Base-by-base conservation (phyloP, 2,888 invertebrate species). In the Acleris cristana region DNA sequence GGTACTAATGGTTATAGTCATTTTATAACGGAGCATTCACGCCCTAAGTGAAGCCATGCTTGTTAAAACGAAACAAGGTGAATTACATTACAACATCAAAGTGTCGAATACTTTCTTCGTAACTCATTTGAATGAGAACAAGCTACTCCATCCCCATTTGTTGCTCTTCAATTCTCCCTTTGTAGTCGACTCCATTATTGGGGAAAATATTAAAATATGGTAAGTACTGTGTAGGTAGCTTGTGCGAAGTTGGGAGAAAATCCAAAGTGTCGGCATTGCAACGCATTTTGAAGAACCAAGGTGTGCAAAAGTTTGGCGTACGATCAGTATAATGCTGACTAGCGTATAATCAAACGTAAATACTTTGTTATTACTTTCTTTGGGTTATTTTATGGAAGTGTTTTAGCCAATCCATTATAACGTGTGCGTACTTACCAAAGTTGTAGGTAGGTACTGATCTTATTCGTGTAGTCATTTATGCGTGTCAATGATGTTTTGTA, bases 41-140 rank as follows among this genome's bases (percentile, higher is more conserved):
- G 40, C 40, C 40, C 40, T 1, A 40, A 40, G 14, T 40, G 14
- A 40, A 40, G 40, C 12, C 40, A 14, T 30, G 18, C 56, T 51
- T 55, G 61, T 62, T 56, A 72, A 72, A 73, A 62, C 64, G 57
- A 61, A 76, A 77, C 73, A 74, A 79, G 73, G 70, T 73, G 77
- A 76, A 81, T 80, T 76, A 79, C 73, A 81, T 80, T 76, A 79
- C 73, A 82, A 85, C 80, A 86, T 85, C 86, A 86, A 88, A 88
- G 87, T 86, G 84, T 82, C 81, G 84, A 86, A 86, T 79, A 84
- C 79, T 86, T 85, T 85, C 81, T 83, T 83, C 70, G 72, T 74
- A 88, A 84, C 85, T 89, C 82, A 89, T 90, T 89, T 89, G 88
- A 90, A 90, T 90, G 80, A 86, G 85, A 88, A 89, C 88, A 85